Evolutionary conservation across 2,888 invertebrate genomes (phyloP), one percentile per base, ranked within the genome.

Genomic region (Mayetiola destructor): DNA sequence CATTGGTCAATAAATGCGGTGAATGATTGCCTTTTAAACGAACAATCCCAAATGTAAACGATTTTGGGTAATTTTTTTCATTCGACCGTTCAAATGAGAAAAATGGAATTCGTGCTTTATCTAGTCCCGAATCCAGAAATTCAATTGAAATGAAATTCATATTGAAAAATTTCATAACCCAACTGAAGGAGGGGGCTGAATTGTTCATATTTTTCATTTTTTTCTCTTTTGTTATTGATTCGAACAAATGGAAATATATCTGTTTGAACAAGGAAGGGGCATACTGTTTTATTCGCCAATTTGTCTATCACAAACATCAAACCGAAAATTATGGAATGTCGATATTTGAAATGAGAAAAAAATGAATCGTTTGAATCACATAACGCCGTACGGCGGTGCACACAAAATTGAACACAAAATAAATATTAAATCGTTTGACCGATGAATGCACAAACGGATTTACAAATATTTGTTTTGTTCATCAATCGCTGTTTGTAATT

Each of bases 271-370:
- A 23, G 18, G 1, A 16, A 23, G 27, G 48, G 48, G 20, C 27
- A 16, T 6, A n/a, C 27, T 48, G 23, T 27, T 14, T 10, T 16
- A n/a, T 14, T 37, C 8, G 37, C 8, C n/a, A 4, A 16, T 37
- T 5, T 37, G 9, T 40, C 3, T 40, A 9, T 53, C 20, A 53
- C 29, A 18, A 53, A 53, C 48, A 48, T 48, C 48, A 48, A 42
- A 52, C n/a, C 53, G 18, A 32, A 53, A 53, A 27, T 53, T 30
- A 53, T 53, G 53, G 53, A 53, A 53, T 53, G 53, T 53, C 32
- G 32, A 30, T 53, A 30, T 30, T 53, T 53, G 30, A 29, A 53
- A 53, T 53, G 30, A 53, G 30, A 32, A 9, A 6, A 12, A 32
- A 32, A n/a, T 32, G 6, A 32, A 9, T 32, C 30, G 29, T 53